These are phyloP conservation scores for Puffinus mauretanicus DNA, from an alignment of 2,113 vertebrate species.

Conservation along the genomic window DNA sequence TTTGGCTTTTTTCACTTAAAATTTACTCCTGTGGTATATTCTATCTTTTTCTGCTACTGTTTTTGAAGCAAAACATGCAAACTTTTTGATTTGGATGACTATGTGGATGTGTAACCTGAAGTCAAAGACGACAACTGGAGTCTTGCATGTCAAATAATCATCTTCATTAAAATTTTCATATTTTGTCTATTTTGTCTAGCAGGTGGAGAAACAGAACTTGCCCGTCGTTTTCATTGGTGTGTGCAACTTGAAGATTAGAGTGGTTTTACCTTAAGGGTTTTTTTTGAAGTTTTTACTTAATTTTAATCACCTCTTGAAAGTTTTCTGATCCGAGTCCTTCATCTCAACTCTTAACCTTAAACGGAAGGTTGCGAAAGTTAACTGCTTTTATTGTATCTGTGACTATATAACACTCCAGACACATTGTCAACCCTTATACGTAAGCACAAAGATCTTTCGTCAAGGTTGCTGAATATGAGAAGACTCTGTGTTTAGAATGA, in stretches of 20 bases:
- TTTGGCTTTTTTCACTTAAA: not conserved
- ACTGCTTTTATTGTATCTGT: slow-evolving; percentile 8
- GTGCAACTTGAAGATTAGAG: not conserved
- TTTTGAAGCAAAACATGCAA: not conserved
- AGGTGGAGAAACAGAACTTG: not conserved
- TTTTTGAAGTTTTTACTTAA: not conserved
- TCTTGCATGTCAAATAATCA: not conserved
- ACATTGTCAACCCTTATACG: not conserved
- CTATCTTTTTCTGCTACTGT: not conserved
- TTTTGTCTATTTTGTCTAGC: not conserved
- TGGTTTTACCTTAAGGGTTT: not conserved
- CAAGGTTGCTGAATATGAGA: not conserved
- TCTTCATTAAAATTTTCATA: not conserved
- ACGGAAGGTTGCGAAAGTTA: not conserved
- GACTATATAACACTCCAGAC: not conserved
- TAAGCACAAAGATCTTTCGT: not conserved
- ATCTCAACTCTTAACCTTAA: slow-evolving; percentile 38
- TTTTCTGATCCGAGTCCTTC: not conserved
- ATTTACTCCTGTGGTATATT: not conserved
- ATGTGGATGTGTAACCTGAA: not conserved
- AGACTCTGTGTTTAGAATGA: not conserved
- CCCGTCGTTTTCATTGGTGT: not conserved
- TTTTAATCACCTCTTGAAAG: not conserved
- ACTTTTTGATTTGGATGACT: not conserved
- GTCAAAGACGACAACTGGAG: rapidly evolving